These are phyloP conservation scores for Hyphantria cunea DNA, from an alignment of 1,140 invertebrate species.

Conservation along the genomic window DNA sequence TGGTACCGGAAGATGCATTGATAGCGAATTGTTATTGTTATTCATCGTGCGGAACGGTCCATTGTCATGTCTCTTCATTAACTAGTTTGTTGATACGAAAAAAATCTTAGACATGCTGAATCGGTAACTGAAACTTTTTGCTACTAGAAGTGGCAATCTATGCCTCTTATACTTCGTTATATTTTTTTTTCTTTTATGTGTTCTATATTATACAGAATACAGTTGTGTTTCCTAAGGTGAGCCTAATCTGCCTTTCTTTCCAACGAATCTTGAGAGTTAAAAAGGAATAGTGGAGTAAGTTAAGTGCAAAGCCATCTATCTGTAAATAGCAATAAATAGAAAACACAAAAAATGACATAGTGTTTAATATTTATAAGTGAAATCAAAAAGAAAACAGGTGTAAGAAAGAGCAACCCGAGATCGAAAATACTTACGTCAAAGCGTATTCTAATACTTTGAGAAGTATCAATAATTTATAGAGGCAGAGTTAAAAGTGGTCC, in stretches of 20 bases:
- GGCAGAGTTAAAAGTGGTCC: slow-evolving; percentile 19
- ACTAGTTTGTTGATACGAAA: slow-evolving; percentile 15
- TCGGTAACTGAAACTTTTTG: background rate
- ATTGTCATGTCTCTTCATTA: slow-evolving; percentile 38
- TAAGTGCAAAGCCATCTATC: too few relatives aligned
- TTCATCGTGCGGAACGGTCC: slow-evolving; percentile 50
- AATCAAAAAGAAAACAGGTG: slow-evolving; percentile 14
- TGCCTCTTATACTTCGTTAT: too few relatives aligned
- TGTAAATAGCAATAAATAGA: too few relatives aligned
- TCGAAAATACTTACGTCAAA: slow-evolving; percentile 16
- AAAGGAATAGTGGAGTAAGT: too few relatives aligned
- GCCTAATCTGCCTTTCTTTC: too few relatives aligned
- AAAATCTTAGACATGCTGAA: slow-evolving; percentile 18
- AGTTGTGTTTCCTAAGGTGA: too few relatives aligned
- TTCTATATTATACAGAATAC: too few relatives aligned
- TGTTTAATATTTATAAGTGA: too few relatives aligned
- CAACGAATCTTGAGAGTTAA: too few relatives aligned
- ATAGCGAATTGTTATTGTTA: slow-evolving; percentile 50
- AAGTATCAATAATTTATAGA: slow-evolving; percentile 22
- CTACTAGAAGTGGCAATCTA: too few relatives aligned
- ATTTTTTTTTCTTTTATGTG: too few relatives aligned
- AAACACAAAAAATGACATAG: too few relatives aligned
- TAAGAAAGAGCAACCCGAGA: slow-evolving; percentile 1
- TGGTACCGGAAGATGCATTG: slow-evolving; percentile 42
- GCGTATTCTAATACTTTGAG: slow-evolving; percentile 6